Base-by-base conservation (phyloP, 1,140 invertebrate species). In the Lasioglossum albipes region DNA sequence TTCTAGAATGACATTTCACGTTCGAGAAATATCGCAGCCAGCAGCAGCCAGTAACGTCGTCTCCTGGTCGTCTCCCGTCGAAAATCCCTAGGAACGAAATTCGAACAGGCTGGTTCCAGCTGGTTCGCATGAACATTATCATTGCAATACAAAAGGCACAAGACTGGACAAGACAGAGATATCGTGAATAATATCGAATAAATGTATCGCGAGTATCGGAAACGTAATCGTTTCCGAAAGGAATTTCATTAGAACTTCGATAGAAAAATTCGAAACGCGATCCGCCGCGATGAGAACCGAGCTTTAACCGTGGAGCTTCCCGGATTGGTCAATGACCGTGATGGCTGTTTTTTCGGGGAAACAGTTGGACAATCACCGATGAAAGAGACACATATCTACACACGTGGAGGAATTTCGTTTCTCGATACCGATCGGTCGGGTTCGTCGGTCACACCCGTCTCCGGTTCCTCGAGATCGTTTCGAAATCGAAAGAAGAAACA, bases 41-140 rank as follows among this genome's bases (percentile, higher is more conserved):
- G 52, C 57, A 67, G 13, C n/a, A n/a, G n/a, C n/a, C n/a, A n/a
- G n/a, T n/a, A n/a, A n/a, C 45, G 16, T 49, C 45, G 16, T 49
- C 27, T 45, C 20, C 18, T 70, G 45, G 7, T 27, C 27, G 27
- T 27, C 27, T 27, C 27, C 27, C 27, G 27, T 27, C 27, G 3
- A 45, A 49, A 73, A 65, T 79, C 61, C 61, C 70, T 57, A 79
- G 59, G 16, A 73, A 73, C 16, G 16, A n/a, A 18, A 0, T 7
- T 27, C 7, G 20, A 64, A 65, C 7, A n/a, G n/a, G n/a, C n/a
- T n/a, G n/a, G n/a, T 31, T 10, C 57, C 31, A 20, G 0, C 27
- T 18, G 9, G 27, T n/a, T 27, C 27, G 41, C 41, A 31, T 76
- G 31, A 9, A 16, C 59, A 57, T 31, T 10, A 18, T 1, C 22